Percentiles rank a stretch among this genome's conserved stretches.
Evolutionary conservation across 2,888 invertebrate species (phyloP).

Genomic region (Meta bourneti): DNA sequence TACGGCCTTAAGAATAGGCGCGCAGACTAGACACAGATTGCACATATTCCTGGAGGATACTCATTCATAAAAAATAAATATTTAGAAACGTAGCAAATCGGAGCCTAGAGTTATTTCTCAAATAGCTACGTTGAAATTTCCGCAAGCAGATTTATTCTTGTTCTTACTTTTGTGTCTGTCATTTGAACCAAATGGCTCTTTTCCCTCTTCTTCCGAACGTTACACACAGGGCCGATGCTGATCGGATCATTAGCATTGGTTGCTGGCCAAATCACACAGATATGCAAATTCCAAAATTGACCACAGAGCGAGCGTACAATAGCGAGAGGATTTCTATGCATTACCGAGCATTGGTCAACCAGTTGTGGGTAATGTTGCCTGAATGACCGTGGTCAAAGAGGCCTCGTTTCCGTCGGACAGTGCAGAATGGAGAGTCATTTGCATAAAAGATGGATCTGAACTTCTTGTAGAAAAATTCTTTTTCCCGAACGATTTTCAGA

Average conservation of each 20-base stretch:
- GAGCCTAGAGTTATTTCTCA: too few relatives aligned
- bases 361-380: conserved; percentile 52
- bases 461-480: neutral
- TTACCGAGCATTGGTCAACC: conserved; percentile 53
- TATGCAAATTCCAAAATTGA: conserved; percentile 29
- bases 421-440: conserved; percentile 6
- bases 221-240: neutral
- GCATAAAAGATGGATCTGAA: conserved; percentile 1
- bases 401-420: neutral
- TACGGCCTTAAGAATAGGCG: too few relatives aligned
- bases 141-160: too few relatives aligned
- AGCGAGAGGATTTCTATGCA: conserved; percentile 28
- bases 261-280: conserved; percentile 50
- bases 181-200: neutral
- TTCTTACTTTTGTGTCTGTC: neutral
- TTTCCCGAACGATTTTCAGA: neutral
- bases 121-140: too few relatives aligned
- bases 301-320: conserved; percentile 1
- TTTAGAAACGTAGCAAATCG: too few relatives aligned
- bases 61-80: too few relatives aligned
- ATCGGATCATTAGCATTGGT: conserved; percentile 63
- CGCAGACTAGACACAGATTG: too few relatives aligned
- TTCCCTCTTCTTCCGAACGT: neutral
- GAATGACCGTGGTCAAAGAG: conserved; percentile 18
- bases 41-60: neutral